Conservation (phyloP, 2,888 invertebrate genomes). For the Leptura quadrifasciata region DNA sequence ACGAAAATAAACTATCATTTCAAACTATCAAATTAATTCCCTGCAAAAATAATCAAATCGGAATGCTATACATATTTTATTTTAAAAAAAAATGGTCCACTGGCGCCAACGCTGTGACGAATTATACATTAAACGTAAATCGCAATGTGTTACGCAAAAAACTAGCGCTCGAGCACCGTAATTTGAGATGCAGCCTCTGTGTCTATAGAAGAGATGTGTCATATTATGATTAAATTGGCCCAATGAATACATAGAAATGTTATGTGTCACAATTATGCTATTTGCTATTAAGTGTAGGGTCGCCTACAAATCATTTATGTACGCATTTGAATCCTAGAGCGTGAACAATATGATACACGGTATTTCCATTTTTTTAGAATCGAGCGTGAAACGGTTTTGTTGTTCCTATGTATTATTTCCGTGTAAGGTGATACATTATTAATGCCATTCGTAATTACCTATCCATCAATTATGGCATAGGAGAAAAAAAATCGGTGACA, state of each 20-base stretch:
- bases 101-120: slow-evolving; percentile 20
- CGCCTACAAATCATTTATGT: slow-evolving; percentile 5
- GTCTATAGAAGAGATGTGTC: slow-evolving; percentile 39
- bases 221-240: slow-evolving; percentile 43
- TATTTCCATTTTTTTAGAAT: slow-evolving; percentile 24
- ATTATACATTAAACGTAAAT: slow-evolving; percentile 13
- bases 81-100: background rate
- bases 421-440: background rate
- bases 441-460: background rate
- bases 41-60: background rate
- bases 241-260: slow-evolving; percentile 50
- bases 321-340: background rate
- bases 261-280: slow-evolving; percentile 50
- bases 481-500: no score
- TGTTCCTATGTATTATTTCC: slow-evolving; percentile 7
- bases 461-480: background rate
- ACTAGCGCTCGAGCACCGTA: slow-evolving; percentile 14
- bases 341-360: slow-evolving; percentile 20
- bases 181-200: slow-evolving; percentile 25
- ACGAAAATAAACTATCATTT: background rate
- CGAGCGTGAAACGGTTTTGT: slow-evolving; percentile 7
- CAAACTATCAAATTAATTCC: background rate
- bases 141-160: slow-evolving; percentile 21
- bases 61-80: background rate
- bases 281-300: slow-evolving; percentile 13